Conservation (phyloP, 2,888 invertebrate genomes). For the Caenorhabditis zanzibari region DNA sequence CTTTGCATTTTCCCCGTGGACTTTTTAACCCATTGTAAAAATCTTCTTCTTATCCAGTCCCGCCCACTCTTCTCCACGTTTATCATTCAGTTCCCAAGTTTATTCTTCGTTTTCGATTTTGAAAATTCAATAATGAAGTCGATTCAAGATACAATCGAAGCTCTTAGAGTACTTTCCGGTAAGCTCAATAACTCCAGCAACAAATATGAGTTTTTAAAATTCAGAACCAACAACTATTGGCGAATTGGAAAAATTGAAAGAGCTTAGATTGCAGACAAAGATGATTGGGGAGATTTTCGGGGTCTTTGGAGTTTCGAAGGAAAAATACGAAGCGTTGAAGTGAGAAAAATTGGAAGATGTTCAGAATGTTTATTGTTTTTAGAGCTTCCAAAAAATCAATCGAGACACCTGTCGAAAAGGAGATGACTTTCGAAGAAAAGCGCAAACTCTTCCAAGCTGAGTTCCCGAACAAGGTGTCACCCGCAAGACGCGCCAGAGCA, state of each 20-base stretch:
- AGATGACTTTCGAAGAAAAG: conserved; percentile 44
- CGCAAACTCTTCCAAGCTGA: conserved; percentile 13
- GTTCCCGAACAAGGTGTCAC: conserved; percentile 28
- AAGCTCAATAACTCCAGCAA: neutral
- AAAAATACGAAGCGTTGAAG: too few relatives aligned
- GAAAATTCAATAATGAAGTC: conserved; percentile 15
- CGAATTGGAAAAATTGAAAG: neutral
- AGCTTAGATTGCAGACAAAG: neutral
- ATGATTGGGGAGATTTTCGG: conserved; percentile 42
- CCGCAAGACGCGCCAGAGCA: conserved; percentile 9
- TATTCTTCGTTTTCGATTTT: too few relatives aligned
- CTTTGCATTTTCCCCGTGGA: too few relatives aligned
- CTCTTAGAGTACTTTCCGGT: conserved; percentile 31
- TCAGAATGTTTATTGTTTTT: neutral
- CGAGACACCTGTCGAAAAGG: neutral
- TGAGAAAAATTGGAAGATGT: too few relatives aligned
- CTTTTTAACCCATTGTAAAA: too few relatives aligned
- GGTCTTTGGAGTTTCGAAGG: neutral
- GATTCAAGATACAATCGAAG: conserved; percentile 17
- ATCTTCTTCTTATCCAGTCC: too few relatives aligned
- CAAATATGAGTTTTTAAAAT: neutral
- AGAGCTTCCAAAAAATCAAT: neutral
- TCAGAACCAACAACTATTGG: conserved; percentile 1
- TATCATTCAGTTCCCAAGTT: neutral
- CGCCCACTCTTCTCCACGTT: neutral